Base-by-base conservation (phyloP, 1,140 invertebrate species). In the Rhyzopertha dominica region DNA sequence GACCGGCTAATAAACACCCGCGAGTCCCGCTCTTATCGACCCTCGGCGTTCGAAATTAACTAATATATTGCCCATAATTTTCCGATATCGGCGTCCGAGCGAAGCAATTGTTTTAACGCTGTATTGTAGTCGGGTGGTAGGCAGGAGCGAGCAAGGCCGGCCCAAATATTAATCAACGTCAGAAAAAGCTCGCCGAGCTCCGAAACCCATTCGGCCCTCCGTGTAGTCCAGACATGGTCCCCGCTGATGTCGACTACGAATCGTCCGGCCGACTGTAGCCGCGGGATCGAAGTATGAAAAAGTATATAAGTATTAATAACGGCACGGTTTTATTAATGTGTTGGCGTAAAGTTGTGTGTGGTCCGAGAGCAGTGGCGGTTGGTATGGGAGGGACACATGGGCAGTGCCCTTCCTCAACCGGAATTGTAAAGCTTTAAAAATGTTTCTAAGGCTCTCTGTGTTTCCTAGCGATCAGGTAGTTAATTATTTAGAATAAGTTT, bases 81-180 rank as follows among this genome's bases (percentile, higher is more conserved):
- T 26, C 37, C 38, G 19, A 44, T 35, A n/a, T 42, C 30, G 38
- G 41, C 44, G 34, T 41, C 38, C 49, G 28, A 30, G 30, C 31
- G 45, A 32, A 43, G 35, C 35, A 43, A 55, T 61, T 61, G 58
- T 61, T 61, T 58, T 58, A 51, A 58, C 56, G 51, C 58, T 58
- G n/a, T n/a, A 59, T 58, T 62, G 53, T 62, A 41, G 48, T 52
- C 40, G 39, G 50, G n/a, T n/a, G n/a, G n/a, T 52, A 60, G 60
- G 60, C 58, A 62, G 60, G 53, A 62, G 58, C 53, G 51, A 54
- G 48, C 29, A 39, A 38, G 55, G 34, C 53, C 57, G 47, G 44
- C 56, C 61, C 54, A 63, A 63, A 59, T 63, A 63, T 63, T 63
- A 63, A 63, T 63, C 61, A 63, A 62, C 56, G 61, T 62, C 61